Conservation (phyloP, 2,113 vertebrate species). For the Ptilorrhoa leucosticta region DNA sequence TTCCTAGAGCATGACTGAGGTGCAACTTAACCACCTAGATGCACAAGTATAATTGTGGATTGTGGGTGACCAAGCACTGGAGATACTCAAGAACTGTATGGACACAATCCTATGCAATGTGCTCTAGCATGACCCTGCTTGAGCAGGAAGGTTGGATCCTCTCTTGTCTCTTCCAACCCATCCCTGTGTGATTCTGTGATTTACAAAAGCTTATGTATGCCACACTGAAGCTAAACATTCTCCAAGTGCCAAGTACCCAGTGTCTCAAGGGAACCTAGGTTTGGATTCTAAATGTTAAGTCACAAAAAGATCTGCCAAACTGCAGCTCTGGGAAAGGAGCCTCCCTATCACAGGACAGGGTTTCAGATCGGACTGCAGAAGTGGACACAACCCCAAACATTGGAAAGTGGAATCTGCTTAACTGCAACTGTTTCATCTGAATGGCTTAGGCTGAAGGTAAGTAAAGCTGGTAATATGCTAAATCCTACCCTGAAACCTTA, state of each 20-base stretch:
- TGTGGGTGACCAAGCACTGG: neutral
- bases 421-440: neutral
- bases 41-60: neutral
- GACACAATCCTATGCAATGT: neutral
- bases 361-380: neutral
- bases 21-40: neutral
- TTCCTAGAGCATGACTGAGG: neutral
- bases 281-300: neutral
- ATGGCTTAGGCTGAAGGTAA: constrained; percentile 5
- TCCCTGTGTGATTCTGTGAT: neutral
- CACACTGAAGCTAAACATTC: neutral
- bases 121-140: neutral
- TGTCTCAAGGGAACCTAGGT: neutral
- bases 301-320: neutral
- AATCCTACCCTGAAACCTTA: constrained; percentile 16
- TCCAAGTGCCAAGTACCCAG: neutral
- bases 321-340: neutral
- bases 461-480: constrained; percentile 31
- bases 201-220: neutral
- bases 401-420: constrained; percentile 3
- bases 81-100: neutral
- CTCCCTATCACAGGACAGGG: neutral
- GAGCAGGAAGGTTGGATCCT: neutral
- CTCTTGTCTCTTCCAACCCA: neutral
- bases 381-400: neutral